These are phyloP conservation scores for Reinhardtius hippoglossoides DNA, from an alignment of 2,113 vertebrate genomes.

Conservation along the genomic window DNA sequence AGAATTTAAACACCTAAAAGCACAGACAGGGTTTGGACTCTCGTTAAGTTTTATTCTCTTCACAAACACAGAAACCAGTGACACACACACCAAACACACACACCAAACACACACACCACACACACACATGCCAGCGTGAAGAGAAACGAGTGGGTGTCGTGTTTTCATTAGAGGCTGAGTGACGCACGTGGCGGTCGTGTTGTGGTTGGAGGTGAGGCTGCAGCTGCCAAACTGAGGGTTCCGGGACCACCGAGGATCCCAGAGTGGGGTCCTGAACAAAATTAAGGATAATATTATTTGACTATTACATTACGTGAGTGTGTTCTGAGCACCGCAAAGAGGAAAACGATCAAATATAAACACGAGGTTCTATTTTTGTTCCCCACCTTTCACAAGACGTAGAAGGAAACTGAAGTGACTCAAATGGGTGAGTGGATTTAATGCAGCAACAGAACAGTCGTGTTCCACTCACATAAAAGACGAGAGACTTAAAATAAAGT, in stretches of 20 bases:
- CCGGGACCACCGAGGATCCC: conserved; percentile 58
- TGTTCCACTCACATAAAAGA: not conserved
- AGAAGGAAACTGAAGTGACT: not conserved
- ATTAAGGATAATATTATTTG: conserved; percentile 48
- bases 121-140: conserved; percentile 2
- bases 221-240: conserved; percentile 21
- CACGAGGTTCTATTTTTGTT: not conserved
- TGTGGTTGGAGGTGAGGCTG: conserved; percentile 54
- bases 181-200: conserved; percentile 58
- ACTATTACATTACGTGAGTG: conserved; percentile 28
- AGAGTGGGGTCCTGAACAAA: conserved; percentile 31
- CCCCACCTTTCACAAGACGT: not conserved
- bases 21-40: not conserved
- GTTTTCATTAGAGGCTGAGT: conserved; percentile 65
- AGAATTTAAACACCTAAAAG: conserved; percentile 9
- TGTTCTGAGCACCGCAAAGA: conserved; percentile 1
- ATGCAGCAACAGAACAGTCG: not conserved
- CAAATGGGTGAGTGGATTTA: no score
- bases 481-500: no score
- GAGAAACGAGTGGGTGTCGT: conserved; percentile 55
- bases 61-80: not conserved
- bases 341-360: conserved; percentile 10
- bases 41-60: conserved; percentile 11
- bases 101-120: conserved; percentile 20
- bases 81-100: conserved; percentile 14